phyloP scores from a whole-genome alignment of 2,888 invertebrate genomes.

The Macrophya annulata region DNA sequence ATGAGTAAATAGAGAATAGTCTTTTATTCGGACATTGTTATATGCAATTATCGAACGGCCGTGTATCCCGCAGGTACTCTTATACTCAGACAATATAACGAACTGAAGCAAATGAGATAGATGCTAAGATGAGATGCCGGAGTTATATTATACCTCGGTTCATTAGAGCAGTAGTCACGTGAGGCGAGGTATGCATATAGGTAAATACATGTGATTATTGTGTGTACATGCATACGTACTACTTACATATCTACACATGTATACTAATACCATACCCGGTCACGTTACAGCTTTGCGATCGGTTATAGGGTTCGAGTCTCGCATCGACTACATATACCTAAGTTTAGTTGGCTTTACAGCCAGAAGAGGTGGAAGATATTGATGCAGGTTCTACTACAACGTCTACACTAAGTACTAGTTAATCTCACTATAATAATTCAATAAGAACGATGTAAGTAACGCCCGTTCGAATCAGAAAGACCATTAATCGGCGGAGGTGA shows the following conservation, averaged over 20 bases:
- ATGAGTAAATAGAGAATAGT: not conserved
- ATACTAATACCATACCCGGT: slow-evolving; percentile 6
- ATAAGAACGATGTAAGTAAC: slow-evolving; percentile 26
- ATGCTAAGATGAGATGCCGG: slow-evolving; percentile 52
- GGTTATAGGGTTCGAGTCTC: slow-evolving; percentile 7
- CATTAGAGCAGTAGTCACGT: slow-evolving; percentile 71
- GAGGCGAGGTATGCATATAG: slow-evolving; percentile 59
- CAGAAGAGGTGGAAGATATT: not conserved
- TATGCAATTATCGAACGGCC: slow-evolving; percentile 41
- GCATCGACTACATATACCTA: not conserved
- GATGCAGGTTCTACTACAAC: slow-evolving; percentile 29
- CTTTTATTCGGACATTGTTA: slow-evolving; percentile 51
- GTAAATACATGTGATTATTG: not conserved
- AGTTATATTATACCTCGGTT: slow-evolving; percentile 61
- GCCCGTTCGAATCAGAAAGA: slow-evolving; percentile 1
- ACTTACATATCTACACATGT: not conserved
- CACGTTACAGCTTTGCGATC: slow-evolving; percentile 21
- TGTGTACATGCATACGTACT: not conserved
- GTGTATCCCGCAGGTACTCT: not conserved
- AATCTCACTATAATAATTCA: slow-evolving; percentile 28
- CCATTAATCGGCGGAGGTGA: slow-evolving; percentile 36
- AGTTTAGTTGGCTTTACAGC: not conserved
- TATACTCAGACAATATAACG: slow-evolving; percentile 44
- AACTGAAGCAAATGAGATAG: slow-evolving; percentile 51
- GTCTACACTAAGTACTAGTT: slow-evolving; percentile 1